Base-by-base conservation (phyloP, 2,797 vertebrate genomes). In the Manis pentadactyla region DNA sequence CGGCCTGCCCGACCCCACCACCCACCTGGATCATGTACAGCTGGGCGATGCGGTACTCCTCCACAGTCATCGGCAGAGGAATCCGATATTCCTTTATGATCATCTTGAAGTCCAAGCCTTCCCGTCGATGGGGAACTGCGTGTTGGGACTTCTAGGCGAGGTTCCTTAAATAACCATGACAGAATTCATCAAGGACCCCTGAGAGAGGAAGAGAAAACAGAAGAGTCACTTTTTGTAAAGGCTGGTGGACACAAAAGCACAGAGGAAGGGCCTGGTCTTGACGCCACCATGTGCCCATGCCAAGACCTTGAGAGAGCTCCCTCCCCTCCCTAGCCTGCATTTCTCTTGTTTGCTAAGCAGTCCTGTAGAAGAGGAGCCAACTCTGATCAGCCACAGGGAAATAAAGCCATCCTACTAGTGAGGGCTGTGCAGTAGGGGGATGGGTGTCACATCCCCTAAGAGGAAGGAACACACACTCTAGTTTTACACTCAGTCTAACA, bases 1-100 rank as follows among this genome's bases (percentile, higher is more conserved):
- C 1, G 6, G 46, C 31, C 88, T 0, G 0, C 25, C 51, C 78
- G 0, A 27, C 53, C 7, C 3, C 0, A 0, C 0, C 10, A 59
- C 99, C 98, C 97, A 99, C 99, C 99, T 99, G 99, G 75, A 99
- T 99, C 99, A 99, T 99, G 98, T 99, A 99, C 90, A 99, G 99
- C 99, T 99, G 99, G 4, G 99, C 99, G 19, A 99, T 99, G 96
- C 99, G 99, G 98, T 99, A 99, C 97, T 99, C 99, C 87, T 99
- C 99, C 99, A 99, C 99, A 21, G 99, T 99, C 99, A 99, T 99
- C 0, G 99, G 99, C 98, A 99, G 99, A 95, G 99, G 99, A 98
- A 99, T 99, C 68, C 99, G 99, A 97, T 99, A 99, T 98, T 99
- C 99, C 98, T 99, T 99, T 98, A 99, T 99, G 64, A 99, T 99